These are phyloP conservation scores for Taenaris catops DNA, from an alignment of 2,888 invertebrate genomes.

Conservation along the genomic window DNA sequence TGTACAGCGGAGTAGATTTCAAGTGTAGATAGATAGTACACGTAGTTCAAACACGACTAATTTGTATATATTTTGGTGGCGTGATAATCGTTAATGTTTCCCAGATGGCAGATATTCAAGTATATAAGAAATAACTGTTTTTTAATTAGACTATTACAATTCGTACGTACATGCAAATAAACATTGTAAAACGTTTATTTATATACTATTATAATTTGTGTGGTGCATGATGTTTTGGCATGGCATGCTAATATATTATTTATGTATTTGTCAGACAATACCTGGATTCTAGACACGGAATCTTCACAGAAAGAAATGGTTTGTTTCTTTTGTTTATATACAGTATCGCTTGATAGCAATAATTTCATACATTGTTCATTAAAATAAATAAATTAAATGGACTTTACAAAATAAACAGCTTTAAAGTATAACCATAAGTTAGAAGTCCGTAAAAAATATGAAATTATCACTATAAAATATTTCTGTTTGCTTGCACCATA, in stretches of 20 bases:
- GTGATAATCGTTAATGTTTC: conserved; percentile 11
- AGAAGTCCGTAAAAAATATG: conserved; percentile 2
- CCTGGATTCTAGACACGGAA: conserved; percentile 75
- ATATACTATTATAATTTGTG: conserved; percentile 36
- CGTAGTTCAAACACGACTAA: conserved; percentile 20
- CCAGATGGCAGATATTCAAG: conserved; percentile 1
- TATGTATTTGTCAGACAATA: conserved; percentile 77
- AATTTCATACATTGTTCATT: conserved; percentile 12
- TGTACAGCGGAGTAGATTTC: conserved; percentile 10
- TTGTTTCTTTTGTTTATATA: conserved; percentile 55
- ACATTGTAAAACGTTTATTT: conserved; percentile 3
- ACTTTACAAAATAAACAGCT: no score
- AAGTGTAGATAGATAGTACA: conserved; percentile 16
- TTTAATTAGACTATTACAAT: not conserved
- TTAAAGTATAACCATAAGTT: not conserved
- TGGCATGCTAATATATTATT: conserved; percentile 72
- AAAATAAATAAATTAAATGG: not conserved
- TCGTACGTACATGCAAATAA: conserved; percentile 2
- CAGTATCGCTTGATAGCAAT: conserved; percentile 16
- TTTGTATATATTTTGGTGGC: conserved; percentile 23
- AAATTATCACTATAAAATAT: conserved; percentile 12
- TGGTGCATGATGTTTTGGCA: conserved; percentile 69
- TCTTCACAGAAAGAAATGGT: conserved; percentile 66
- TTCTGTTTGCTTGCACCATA: conserved; percentile 12
- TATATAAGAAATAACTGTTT: conserved; percentile 5